phyloP scores from a whole-genome alignment of 2,888 invertebrate genomes.

The Leptinotarsa tumamoca region DNA sequence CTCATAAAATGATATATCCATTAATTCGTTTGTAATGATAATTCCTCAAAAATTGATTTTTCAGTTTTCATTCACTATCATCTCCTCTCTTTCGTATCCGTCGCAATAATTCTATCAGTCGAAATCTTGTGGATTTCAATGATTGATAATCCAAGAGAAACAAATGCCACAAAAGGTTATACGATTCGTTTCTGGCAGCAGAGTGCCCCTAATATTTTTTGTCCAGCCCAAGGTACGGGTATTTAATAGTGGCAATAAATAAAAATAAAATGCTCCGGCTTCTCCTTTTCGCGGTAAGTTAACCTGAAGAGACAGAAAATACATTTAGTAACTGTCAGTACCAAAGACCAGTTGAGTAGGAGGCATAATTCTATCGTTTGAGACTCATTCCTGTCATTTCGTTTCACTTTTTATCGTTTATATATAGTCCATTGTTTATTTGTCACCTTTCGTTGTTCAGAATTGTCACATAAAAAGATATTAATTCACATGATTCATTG shows the following conservation, averaged over 20 bases:
- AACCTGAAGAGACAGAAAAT: constrained; percentile 51
- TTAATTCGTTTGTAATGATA: too few species aligned
- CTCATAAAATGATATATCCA: too few species aligned
- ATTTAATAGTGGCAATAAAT: constrained; percentile 44
- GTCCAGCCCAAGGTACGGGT: constrained; percentile 36
- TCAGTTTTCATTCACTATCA: too few species aligned
- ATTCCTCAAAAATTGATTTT: too few species aligned
- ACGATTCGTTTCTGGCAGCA: constrained; percentile 9
- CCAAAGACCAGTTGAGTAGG: constrained; percentile 47
- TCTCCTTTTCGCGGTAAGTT: constrained; percentile 48
- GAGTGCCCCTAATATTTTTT: constrained; percentile 39
- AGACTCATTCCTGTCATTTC: constrained; percentile 32
- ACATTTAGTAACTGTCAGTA: constrained; percentile 52
- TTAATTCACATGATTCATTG: constrained; percentile 38
- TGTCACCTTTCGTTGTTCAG: constrained; percentile 41
- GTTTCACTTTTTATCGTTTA: constrained; percentile 28
- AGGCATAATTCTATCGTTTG: constrained; percentile 45
- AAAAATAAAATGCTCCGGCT: constrained; percentile 49
- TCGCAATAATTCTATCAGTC: too few species aligned
- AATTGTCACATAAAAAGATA: constrained; percentile 36
- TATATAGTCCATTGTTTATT: constrained; percentile 42
- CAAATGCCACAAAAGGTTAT: neutral
- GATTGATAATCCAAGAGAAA: neutral
- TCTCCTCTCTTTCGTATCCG: too few species aligned
- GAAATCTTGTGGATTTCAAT: neutral